phyloP scores from a whole-genome alignment of 2,888 invertebrate species.

The Drosophila subquinaria region DNA sequence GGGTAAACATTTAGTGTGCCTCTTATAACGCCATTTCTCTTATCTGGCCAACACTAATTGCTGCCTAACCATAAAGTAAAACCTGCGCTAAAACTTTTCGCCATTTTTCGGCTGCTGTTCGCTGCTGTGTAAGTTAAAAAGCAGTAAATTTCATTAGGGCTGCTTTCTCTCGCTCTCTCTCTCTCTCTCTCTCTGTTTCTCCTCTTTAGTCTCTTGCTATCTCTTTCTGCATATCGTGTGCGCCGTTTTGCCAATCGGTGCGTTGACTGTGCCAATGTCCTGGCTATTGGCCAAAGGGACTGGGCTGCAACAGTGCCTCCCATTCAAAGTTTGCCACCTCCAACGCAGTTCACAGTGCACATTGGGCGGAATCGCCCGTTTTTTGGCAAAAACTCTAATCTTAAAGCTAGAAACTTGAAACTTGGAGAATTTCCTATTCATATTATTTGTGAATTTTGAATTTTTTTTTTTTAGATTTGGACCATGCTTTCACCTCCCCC shows the following conservation, averaged over 20 bases:
- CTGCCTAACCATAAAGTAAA: conserved; percentile 46
- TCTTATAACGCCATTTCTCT: conserved; percentile 27
- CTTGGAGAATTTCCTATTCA: too few relatives aligned
- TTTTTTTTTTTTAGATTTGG: too few relatives aligned
- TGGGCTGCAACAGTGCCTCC: conserved; percentile 17
- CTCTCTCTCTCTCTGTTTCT: neutral
- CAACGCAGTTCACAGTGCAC: conserved; percentile 29
- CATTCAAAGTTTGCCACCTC: conserved; percentile 10
- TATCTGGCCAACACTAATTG: conserved; percentile 57
- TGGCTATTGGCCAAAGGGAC: conserved; percentile 33
- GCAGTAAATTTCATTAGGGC: conserved; percentile 33
- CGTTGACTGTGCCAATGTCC: conserved; percentile 51
- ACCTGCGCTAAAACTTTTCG: conserved; percentile 18
- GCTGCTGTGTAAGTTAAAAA: conserved; percentile 14
- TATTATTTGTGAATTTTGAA: too few relatives aligned
- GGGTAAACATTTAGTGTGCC: neutral
- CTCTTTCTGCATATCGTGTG: neutral
- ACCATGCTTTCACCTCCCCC: too few relatives aligned
- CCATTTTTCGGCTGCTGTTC: conserved; percentile 27
- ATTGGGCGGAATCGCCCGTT: too few relatives aligned
- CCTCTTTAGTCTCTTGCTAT: neutral
- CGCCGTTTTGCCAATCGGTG: conserved; percentile 25
- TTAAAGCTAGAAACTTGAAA: too few relatives aligned
- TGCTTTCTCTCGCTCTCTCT: conserved; percentile 1
- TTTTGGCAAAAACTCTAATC: too few relatives aligned